A percentile compares a stretch with the other conserved stretches of the same genome.
Conservation (phyloP, 2,113 vertebrate species). For the Grammomys dolichurus region DNA sequence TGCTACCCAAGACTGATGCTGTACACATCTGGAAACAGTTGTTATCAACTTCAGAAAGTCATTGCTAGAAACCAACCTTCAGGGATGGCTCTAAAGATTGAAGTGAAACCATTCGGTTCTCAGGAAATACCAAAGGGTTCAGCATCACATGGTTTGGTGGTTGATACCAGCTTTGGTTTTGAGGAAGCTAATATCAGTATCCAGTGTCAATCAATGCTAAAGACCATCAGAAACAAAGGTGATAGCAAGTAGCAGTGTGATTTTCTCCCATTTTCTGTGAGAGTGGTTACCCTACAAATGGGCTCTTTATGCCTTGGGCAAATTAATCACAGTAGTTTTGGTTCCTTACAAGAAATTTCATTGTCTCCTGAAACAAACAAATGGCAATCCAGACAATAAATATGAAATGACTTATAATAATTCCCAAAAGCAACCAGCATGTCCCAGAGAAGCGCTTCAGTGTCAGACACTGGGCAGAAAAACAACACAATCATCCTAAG, state of each 20-base stretch:
- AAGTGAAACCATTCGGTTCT: not conserved
- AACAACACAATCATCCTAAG: constrained; percentile 13
- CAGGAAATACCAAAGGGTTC: not conserved
- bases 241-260: not conserved
- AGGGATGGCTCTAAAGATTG: not conserved
- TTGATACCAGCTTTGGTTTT: not conserved
- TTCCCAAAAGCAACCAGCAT: not conserved
- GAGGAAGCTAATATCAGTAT: not conserved
- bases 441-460: not conserved
- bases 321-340: not conserved
- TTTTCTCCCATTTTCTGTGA: not conserved
- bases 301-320: not conserved
- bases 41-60: not conserved
- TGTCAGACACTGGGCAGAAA: not conserved
- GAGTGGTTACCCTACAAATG: not conserved
- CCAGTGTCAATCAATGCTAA: not conserved
- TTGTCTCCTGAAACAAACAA: constrained; percentile 56
- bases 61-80: not conserved
- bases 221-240: not conserved
- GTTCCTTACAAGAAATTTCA: not conserved
- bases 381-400: not conserved
- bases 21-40: not conserved
- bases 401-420: constrained; percentile 10
- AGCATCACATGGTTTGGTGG: not conserved
- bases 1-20: not conserved